Evolutionary conservation across 2,888 invertebrate species (phyloP), one percentile per base, ranked within the genome.

Genomic region (Chelonus formosanus): DNA sequence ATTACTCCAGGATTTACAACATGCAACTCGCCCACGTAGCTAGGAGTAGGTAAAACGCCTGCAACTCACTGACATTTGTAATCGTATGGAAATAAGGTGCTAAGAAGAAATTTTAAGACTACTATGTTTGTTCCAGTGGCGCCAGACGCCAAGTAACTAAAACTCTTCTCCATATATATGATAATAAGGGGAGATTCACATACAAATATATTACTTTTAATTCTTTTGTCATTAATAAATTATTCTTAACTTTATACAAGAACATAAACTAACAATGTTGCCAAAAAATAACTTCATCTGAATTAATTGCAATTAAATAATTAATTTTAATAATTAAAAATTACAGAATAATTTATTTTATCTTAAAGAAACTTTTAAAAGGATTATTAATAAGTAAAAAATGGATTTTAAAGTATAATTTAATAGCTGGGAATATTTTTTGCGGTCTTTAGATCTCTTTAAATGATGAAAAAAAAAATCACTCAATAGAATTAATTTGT

Each of bases 21-120:
- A 71, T 67, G 64, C 64, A 70, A 71, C 20, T 69, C 71, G 70
- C 69, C 71, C 68, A 69, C 70, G 65, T 65, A 65, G 68, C 70
- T 70, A 64, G 56, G 67, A 65, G 63, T 67, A 71, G 65, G 67
- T 62, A 66, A 55, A 63, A 47, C 63, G 65, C 47, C 50, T 47
- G 67, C 67, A 57, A 64, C 69, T 56, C 70, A 67, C 71, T 73
- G 71, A 69, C 69, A 76, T 74, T 75, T 73, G 79, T 79, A 76
- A 79, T 78, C 77, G 71, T 70, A 75, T 78, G 78, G 79, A 79
- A 78, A 79, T 78, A 76, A 78, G 78, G 75, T 73, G 75, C 74
- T 77, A 78, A 79, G 73, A 71, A 73, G 75, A 77, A 78, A 74
- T 75, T 40, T 40, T 75, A 73, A 72, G 73, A 71, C 67, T 71